Evolutionary conservation across 2,113 vertebrate species (phyloP).

Genomic region (Orthochromis indermauri): DNA sequence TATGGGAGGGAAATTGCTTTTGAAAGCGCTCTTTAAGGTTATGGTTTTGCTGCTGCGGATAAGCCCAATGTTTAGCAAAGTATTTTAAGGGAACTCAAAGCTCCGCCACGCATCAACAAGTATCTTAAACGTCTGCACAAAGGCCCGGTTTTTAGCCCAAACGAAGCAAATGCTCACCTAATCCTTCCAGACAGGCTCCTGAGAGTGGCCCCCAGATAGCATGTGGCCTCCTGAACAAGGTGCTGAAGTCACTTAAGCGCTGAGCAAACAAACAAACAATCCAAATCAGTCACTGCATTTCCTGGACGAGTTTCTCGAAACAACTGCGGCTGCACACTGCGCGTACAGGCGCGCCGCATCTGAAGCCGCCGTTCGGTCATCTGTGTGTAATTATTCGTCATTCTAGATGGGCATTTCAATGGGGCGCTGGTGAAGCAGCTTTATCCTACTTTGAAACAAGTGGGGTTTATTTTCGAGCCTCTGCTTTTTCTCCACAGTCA

Average conservation of each 20-base stretch:
- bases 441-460: conserved; percentile 39
- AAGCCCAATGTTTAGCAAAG: conserved; percentile 83
- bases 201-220: neutral
- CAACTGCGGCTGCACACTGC: neutral
- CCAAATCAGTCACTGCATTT: conserved; percentile 21
- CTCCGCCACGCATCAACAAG: conserved; percentile 77
- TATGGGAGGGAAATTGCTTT: conserved; percentile 71
- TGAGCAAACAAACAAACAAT: conserved; percentile 54
- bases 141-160: conserved; percentile 65
- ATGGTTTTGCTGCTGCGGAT: conserved; percentile 76
- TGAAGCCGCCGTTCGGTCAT: conserved; percentile 28
- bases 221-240: conserved; percentile 32
- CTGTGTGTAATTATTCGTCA: conserved; percentile 58
- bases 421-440: neutral
- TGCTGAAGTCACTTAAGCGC: conserved; percentile 42
- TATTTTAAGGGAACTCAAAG: conserved; percentile 81
- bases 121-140: conserved; percentile 77
- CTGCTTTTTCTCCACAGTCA: conserved; percentile 50
- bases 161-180: conserved; percentile 75
- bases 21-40: conserved; percentile 73
- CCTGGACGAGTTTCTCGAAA: conserved; percentile 6
- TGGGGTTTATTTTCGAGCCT: conserved; percentile 58
- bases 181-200: conserved; percentile 67
- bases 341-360: neutral
- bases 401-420: conserved; percentile 10